Base-by-base conservation (phyloP, 2,797 vertebrate genomes). In the Botia almorhae region DNA sequence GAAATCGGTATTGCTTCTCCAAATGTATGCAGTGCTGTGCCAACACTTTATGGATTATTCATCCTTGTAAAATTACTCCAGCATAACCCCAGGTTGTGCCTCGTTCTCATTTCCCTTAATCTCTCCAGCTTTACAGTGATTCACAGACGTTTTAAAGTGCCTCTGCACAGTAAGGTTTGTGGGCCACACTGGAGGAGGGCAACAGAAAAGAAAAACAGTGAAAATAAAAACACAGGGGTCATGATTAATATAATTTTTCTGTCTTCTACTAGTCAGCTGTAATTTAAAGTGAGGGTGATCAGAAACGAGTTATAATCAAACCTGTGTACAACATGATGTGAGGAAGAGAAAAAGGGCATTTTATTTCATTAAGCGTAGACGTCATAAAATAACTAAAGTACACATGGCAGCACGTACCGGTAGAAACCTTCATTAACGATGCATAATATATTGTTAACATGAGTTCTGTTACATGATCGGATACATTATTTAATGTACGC, bases 391-490 rank as follows among this genome's bases (percentile, higher is more conserved):
- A 76, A 61, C 43, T 75, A 13, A 65, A 60, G 75, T 51, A 64
- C n/a, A 61, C 16, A 46, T 61, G 19, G 75, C 43, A 69, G 53
- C n/a, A 11, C 46, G 39, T 43, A 56, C 51, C 75, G 23, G 60
- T 43, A 55, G 50, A 77, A 82, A 74, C 14, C 72, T 13, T 61
- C 73, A 46, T 81, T 50, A 51, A 4, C 55, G 65, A 80, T 85
- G 82, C 72, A 69, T 70, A 65, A 50, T 84, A 82, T 84, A 86
- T n/a, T 70, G 36, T 78, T 78, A 78, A 87, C 86, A 79, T 84
- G 86, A 90, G 89, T 88, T 64, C 81, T 61, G 81, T 85, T 80
- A 89, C 92, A 91, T 89, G 88, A 80, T 89, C 89, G 1, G 61
- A 87, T 81, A 23, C 50, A 48, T 58, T 69, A 69, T 84, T 86